Conservation (phyloP, 1,140 invertebrate genomes). For the Drosophila seguyi region DNA sequence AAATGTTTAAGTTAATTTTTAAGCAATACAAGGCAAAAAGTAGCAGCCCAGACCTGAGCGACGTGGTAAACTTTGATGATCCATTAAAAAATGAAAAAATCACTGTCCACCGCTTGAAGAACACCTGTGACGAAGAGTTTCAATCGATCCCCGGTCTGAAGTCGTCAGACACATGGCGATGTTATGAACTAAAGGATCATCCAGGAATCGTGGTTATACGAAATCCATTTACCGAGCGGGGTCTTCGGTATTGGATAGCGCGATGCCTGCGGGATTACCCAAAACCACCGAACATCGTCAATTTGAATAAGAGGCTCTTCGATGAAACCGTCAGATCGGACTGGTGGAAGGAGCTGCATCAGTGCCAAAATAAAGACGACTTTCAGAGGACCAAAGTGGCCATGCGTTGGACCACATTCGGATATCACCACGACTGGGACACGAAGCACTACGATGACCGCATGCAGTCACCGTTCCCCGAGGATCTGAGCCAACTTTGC, state of each 20-base stretch:
- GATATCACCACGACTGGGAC: conserved; percentile 98
- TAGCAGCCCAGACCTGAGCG: conserved; percentile 85
- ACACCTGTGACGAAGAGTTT: not conserved
- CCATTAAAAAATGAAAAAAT: conserved; percentile 18
- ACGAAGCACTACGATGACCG: conserved; percentile 93
- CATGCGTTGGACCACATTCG: conserved; percentile 95
- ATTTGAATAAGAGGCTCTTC: conserved; percentile 87
- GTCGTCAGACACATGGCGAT: conserved; percentile 86
- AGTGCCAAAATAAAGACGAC: conserved; percentile 69
- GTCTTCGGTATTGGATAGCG: conserved; percentile 93
- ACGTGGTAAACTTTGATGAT: conserved; percentile 86
- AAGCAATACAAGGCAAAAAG: conserved; percentile 88
- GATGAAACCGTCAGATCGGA: conserved; percentile 42
- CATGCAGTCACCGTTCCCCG: conserved; percentile 89
- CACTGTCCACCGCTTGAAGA: conserved; percentile 9
- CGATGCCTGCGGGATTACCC: conserved; percentile 92
- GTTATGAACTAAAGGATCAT: conserved; percentile 86
- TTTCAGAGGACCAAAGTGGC: conserved; percentile 86
- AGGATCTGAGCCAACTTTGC: conserved; percentile 89
- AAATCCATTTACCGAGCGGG: conserved; percentile 92
- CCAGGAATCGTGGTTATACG: conserved; percentile 91
- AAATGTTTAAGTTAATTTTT: conserved; percentile 86
- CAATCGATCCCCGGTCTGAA: conserved; percentile 75
- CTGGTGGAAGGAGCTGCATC: conserved; percentile 86
- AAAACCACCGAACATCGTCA: conserved; percentile 91